phyloP scores from a whole-genome alignment of 1,140 invertebrate genomes.

The Calliphora vicina region DNA sequence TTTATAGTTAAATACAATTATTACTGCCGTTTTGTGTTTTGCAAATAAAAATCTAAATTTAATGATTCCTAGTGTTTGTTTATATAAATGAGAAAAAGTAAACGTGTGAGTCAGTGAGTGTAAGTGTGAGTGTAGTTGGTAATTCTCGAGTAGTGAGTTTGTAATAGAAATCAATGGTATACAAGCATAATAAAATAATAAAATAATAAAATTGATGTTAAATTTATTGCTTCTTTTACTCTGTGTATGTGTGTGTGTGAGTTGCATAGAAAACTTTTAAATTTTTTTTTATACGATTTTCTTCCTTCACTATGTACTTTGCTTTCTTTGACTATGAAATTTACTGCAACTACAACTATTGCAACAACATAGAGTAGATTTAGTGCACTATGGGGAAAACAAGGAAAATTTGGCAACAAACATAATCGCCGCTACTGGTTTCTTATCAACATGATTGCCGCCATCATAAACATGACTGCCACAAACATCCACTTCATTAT shows the following conservation, averaged over 20 bases:
- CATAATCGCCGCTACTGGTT: too few relatives aligned
- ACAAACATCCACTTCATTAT: too few relatives aligned
- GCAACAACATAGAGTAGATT: background rate
- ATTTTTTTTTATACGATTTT: background rate
- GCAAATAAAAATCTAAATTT: too few relatives aligned
- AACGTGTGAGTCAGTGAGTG: background rate
- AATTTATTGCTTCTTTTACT: slow-evolving; percentile 25
- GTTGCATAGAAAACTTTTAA: slow-evolving; percentile 23
- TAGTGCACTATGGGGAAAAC: background rate
- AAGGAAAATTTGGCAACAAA: too few relatives aligned
- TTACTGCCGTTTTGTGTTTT: too few relatives aligned
- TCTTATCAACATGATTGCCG: too few relatives aligned
- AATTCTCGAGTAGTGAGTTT: background rate
- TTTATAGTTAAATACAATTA: background rate
- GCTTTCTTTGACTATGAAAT: background rate
- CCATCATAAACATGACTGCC: too few relatives aligned
- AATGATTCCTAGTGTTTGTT: too few relatives aligned
- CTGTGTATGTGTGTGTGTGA: background rate
- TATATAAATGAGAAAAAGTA: too few relatives aligned
- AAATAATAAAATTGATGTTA: slow-evolving; percentile 30
- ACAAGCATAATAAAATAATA: slow-evolving; percentile 33
- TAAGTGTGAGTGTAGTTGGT: background rate
- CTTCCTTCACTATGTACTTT: background rate
- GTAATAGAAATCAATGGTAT: background rate
- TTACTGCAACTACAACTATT: background rate